A percentile compares a stretch with the other conserved stretches of the same genome.
Evolutionary conservation across 2,797 vertebrate species (phyloP).

Genomic region (Malurus splendens): DNA sequence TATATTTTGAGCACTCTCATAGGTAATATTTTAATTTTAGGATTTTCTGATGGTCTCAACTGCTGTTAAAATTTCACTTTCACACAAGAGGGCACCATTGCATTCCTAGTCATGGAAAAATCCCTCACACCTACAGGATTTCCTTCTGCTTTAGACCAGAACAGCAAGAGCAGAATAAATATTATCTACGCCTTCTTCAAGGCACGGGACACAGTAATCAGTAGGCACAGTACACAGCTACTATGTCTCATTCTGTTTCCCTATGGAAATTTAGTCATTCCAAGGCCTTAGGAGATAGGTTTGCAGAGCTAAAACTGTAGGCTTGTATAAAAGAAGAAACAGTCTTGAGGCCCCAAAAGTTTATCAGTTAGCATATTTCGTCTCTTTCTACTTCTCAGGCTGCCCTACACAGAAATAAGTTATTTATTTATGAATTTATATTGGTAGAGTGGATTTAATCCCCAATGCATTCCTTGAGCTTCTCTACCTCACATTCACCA

Average conservation of each 20-base stretch:
- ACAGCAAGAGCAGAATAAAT: background rate
- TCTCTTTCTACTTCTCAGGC: background rate
- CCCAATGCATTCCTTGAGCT: background rate
- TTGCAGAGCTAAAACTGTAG: background rate
- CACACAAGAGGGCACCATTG: constrained; percentile 56
- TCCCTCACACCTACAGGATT: background rate
- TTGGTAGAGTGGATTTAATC: background rate
- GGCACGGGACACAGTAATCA: background rate
- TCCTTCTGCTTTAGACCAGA: background rate
- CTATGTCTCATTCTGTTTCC: background rate
- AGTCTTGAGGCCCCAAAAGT: background rate
- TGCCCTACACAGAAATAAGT: background rate
- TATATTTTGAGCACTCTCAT: background rate
- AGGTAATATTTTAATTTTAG: background rate
- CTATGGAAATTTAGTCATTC: background rate
- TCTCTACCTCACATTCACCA: background rate
- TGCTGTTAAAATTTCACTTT: constrained; percentile 7
- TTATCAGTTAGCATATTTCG: background rate
- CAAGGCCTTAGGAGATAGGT: background rate
- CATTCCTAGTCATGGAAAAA: constrained; percentile 10
- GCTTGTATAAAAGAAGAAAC: background rate
- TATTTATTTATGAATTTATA: background rate
- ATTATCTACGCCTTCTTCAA: background rate
- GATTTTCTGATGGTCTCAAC: background rate
- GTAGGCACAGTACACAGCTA: background rate